A percentile compares a stretch with the other conserved stretches of the same genome.
These are phyloP conservation scores for Microtus richardsoni DNA, from an alignment of 2,113 vertebrate species.

Conservation along the genomic window DNA sequence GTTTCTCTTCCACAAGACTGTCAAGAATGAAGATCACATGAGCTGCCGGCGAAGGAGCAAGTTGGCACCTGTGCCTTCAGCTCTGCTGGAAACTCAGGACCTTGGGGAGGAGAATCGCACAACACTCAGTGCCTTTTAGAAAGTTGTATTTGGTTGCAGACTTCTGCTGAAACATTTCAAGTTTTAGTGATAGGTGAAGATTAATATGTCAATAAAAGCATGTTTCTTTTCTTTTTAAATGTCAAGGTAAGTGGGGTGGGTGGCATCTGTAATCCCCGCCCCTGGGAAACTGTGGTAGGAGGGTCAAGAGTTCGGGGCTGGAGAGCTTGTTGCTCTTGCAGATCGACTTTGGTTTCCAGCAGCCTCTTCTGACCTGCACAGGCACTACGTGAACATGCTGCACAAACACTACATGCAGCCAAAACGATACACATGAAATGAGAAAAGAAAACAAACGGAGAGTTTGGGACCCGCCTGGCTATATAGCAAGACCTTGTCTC, in stretches of 20 bases:
- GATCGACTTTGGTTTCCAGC: neutral
- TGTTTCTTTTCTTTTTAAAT: neutral
- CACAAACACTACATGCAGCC: neutral
- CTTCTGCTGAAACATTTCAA: neutral
- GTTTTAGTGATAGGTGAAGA: neutral
- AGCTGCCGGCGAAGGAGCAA: neutral
- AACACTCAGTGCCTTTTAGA: neutral
- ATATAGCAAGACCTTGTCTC: neutral
- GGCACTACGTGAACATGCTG: neutral
- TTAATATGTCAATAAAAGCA: neutral
- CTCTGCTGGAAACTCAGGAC: neutral
- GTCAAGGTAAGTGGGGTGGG: too few relatives aligned
- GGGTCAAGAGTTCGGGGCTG: neutral
- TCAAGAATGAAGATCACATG: neutral
- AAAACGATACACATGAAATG: neutral
- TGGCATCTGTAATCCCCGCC: neutral
- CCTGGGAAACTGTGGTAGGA: neutral
- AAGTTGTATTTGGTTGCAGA: rapidly evolving
- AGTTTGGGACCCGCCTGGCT: too few relatives aligned
- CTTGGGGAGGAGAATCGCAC: neutral
- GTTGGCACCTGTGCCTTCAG: neutral
- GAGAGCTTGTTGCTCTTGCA: neutral
- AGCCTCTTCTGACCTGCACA: neutral
- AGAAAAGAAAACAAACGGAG: neutral
- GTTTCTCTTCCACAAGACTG: neutral